phyloP scores from a whole-genome alignment of 2,888 invertebrate species.

The Patella depressa region DNA sequence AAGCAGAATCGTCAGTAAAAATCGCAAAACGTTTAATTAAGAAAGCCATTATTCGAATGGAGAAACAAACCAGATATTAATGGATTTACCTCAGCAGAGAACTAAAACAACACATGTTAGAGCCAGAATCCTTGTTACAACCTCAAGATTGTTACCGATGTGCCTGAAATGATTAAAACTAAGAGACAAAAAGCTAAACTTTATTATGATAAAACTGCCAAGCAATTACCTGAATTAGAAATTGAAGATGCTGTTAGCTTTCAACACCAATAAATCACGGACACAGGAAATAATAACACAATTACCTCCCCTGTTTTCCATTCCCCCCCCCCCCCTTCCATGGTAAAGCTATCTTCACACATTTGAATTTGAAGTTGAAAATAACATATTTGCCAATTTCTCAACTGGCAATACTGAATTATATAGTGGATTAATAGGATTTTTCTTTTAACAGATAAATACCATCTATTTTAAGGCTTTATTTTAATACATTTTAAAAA shows the following conservation, averaged over 20 bases:
- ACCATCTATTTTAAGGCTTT: no score
- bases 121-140: not conserved
- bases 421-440: no score
- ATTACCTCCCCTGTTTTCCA: no score
- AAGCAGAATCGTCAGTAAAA: constrained; percentile 7
- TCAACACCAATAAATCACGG: no score
- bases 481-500: no score
- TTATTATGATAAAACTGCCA: not conserved
- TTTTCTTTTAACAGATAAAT: no score
- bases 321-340: no score
- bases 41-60: not conserved
- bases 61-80: not conserved
- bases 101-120: not conserved
- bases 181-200: constrained; percentile 7
- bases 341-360: no score
- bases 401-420: no score
- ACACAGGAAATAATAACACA: no score
- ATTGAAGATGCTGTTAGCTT: not conserved
- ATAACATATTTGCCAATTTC: no score
- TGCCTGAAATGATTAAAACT: not conserved
- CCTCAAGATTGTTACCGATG: not conserved
- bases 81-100: constrained; percentile 8
- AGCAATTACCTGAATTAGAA: not conserved
- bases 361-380: no score
- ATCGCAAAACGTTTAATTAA: not conserved